phyloP scores from a whole-genome alignment of 2,888 invertebrate genomes.

The Cryptus armator region DNA sequence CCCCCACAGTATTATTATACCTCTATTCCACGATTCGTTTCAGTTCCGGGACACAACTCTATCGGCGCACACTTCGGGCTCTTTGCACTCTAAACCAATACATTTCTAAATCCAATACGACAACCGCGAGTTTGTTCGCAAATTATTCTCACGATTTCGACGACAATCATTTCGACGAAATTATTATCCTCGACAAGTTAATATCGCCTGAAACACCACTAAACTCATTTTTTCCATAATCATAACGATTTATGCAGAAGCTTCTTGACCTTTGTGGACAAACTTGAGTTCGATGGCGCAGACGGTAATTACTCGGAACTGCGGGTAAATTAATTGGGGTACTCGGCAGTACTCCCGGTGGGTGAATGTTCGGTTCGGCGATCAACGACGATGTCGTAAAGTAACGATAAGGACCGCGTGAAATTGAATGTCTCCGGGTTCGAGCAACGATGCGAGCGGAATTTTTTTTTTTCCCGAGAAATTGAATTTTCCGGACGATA shows the following conservation, averaged over 20 bases:
- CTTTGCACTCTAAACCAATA: constrained; percentile 55
- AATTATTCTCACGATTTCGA: constrained; percentile 43
- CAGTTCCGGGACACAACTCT: constrained; percentile 45
- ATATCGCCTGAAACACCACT: neutral
- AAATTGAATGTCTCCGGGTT: constrained; percentile 70
- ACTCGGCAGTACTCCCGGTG: constrained; percentile 40
- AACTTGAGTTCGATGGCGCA: constrained; percentile 55
- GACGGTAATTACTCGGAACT: constrained; percentile 66
- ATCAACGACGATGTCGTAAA: constrained; percentile 71
- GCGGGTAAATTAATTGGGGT: constrained; percentile 70
- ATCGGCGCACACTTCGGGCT: constrained; percentile 30
- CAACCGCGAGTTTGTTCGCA: constrained; percentile 48
- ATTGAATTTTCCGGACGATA: constrained; percentile 73
- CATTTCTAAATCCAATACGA: constrained; percentile 61
- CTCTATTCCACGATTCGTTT: constrained; percentile 59
- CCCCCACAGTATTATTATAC: constrained; percentile 57
- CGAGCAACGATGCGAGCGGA: constrained; percentile 64
- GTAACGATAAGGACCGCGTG: constrained; percentile 70
- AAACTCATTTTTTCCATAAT: neutral
- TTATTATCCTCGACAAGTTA: neutral
- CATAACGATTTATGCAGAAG: constrained; percentile 10
- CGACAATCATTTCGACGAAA: constrained; percentile 15
- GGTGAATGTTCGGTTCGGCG: constrained; percentile 44
- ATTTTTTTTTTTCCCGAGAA: constrained; percentile 55
- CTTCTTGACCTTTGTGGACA: constrained; percentile 31